Conservation (phyloP, 2,113 vertebrate species). For the Petrocephalus zakoni region DNA sequence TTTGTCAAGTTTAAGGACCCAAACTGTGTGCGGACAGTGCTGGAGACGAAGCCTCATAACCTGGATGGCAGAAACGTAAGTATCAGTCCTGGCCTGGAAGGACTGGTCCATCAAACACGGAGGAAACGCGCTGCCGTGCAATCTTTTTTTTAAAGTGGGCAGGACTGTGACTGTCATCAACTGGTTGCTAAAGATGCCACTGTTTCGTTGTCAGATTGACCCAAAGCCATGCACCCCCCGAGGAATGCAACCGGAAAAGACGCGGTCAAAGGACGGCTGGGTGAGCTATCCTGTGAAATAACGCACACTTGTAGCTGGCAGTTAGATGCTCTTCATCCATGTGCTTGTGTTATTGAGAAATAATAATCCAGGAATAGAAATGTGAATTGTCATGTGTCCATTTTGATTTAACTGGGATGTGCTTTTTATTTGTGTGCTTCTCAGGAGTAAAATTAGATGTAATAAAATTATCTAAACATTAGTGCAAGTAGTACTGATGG, state of each 20-base stretch:
- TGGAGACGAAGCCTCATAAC: slow-evolving; percentile 95
- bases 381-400: background rate
- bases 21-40: slow-evolving; percentile 93
- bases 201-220: slow-evolving; percentile 75
- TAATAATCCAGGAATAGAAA: background rate
- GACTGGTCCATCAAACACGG: background rate
- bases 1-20: slow-evolving; percentile 99
- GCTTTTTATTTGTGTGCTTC: background rate
- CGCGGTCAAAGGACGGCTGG: slow-evolving; percentile 92
- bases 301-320: background rate
- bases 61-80: slow-evolving; percentile 97
- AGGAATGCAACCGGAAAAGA: slow-evolving; percentile 96
- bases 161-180: background rate
- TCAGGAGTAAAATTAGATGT: background rate
- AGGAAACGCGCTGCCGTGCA: background rate
- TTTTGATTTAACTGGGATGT: background rate
- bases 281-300: slow-evolving; percentile 59
- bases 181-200: background rate
- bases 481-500: background rate
- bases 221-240: slow-evolving; percentile 98
- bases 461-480: background rate
- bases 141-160: background rate
- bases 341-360: background rate
- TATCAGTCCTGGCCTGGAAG: slow-evolving; percentile 34
- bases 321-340: background rate